Conservation (phyloP, 1,140 invertebrate genomes). For the Cydia pomonella region DNA sequence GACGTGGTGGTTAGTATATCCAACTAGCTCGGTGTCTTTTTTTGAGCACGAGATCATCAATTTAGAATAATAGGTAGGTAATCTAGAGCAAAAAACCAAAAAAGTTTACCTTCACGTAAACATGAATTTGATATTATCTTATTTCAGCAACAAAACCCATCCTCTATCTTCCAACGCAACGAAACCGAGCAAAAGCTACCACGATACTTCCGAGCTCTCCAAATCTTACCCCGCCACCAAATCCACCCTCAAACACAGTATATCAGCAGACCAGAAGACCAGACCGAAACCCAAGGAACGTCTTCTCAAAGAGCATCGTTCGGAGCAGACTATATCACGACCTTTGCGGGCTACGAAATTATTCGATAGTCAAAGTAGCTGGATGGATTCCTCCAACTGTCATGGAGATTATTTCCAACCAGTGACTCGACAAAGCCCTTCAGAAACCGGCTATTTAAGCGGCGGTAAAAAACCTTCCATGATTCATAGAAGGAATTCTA, state of each 20-base stretch:
- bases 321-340: slow-evolving; percentile 58
- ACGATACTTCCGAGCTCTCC: slow-evolving; percentile 51
- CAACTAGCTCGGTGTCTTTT: too few species aligned
- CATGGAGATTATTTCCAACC: slow-evolving; percentile 64
- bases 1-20: too few species aligned
- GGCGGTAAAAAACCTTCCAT: slow-evolving; percentile 54
- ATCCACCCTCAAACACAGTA: slow-evolving; percentile 50
- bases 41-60: too few species aligned
- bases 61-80: too few species aligned
- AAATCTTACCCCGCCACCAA: slow-evolving; percentile 45
- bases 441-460: slow-evolving; percentile 46
- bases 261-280: slow-evolving; percentile 64
- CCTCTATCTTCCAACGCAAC: slow-evolving; percentile 48
- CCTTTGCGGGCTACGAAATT: slow-evolving; percentile 60
- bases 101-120: too few species aligned
- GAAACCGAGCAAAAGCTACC: slow-evolving; percentile 63
- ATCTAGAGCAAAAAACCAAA: too few species aligned
- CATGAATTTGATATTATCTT: too few species aligned
- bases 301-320: slow-evolving; percentile 60
- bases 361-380: slow-evolving; percentile 52
- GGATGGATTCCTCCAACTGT: slow-evolving; percentile 52
- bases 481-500: slow-evolving; percentile 67
- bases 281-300: slow-evolving; percentile 54
- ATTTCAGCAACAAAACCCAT: slow-evolving; percentile 58
- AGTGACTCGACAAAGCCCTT: slow-evolving; percentile 51